Conservation (phyloP, 2,113 vertebrate species). For the Tricholaema leucomelas region DNA sequence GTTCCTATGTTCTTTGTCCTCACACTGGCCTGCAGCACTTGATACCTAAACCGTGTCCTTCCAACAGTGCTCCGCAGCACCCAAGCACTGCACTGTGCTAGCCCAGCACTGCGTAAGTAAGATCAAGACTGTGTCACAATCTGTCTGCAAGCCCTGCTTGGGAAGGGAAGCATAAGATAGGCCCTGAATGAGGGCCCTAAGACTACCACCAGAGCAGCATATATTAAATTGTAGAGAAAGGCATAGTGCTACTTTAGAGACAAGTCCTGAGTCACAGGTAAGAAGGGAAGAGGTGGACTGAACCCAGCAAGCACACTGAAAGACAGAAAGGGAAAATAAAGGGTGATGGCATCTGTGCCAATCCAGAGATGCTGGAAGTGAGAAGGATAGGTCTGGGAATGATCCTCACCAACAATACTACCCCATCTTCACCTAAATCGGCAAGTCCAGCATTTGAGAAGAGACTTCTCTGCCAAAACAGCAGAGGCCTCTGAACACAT, state of each 20-base stretch:
- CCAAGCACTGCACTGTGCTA: not conserved
- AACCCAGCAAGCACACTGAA: not conserved
- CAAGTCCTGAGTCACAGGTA: not conserved
- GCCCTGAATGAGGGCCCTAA: not conserved
- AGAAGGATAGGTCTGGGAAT: not conserved
- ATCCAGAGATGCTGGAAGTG: not conserved
- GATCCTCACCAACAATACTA: not conserved
- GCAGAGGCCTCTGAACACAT: not conserved
- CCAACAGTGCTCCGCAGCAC: not conserved
- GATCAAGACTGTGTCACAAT: not conserved
- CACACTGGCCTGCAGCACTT: not conserved
- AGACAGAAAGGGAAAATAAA: slow-evolving; percentile 7
- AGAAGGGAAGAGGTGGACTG: not conserved
- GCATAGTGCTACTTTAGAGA: not conserved
- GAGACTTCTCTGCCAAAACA: not conserved
- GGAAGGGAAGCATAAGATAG: not conserved
- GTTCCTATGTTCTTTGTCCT: not conserved
- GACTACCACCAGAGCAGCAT: not conserved
- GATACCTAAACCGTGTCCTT: not conserved
- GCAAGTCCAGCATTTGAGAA: not conserved
- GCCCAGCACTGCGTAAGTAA: not conserved
- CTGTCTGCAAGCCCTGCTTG: not conserved
- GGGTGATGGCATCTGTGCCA: not conserved
- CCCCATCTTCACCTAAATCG: not conserved
- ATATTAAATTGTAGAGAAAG: not conserved